Evolutionary conservation across 2,888 invertebrate species (phyloP), one percentile per base, ranked within the genome.

Genomic region (Pantelozetes paolii): DNA sequence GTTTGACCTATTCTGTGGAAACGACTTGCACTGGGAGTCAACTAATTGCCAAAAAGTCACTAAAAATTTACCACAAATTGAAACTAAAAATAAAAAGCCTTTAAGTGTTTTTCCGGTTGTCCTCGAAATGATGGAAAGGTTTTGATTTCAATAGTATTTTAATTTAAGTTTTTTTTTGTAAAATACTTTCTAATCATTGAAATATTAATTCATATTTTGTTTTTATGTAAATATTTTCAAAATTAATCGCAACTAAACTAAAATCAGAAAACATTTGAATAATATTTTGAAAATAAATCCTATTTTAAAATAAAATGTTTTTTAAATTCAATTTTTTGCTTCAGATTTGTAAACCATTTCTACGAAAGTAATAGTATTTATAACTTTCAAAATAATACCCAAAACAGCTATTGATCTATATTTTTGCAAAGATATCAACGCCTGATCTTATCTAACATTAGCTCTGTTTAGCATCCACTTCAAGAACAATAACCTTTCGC

Each of bases 1-100:
- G n/a, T 70, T 73, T 54, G 75, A 75, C 70, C 42, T 75, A 11
- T 72, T 75, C 32, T 75, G 75, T 54, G 73, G 72, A 13, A 67
- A 69, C 30, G 75, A 73, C 48, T 59, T 75, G 67, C 54, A 32
- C 32, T 75, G 75, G 75, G 75, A 71, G 26, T 73, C 75, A 20
- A 13, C 26, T 1, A 75, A 75, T 23, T 75, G 75, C 50, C 54
- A 72, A n/a, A 73, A 72, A 48, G 30, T 75, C 3, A 73, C 70
- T 3, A 69, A 59, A 20, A 54, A 75, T 71, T 71, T 75, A 54
- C 57, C 70, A 28, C 54, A 32, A 13, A 62, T 62, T 36, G 75
- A 75, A 8, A 26, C 28, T 15, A 70, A 70, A 23, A 57, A 30
- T 11, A 72, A 75, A 59, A 73, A 42, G 59, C 75, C 75, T n/a